These are phyloP conservation scores for Panzeria rudis DNA, from an alignment of 2,888 invertebrate species.

Conservation along the genomic window DNA sequence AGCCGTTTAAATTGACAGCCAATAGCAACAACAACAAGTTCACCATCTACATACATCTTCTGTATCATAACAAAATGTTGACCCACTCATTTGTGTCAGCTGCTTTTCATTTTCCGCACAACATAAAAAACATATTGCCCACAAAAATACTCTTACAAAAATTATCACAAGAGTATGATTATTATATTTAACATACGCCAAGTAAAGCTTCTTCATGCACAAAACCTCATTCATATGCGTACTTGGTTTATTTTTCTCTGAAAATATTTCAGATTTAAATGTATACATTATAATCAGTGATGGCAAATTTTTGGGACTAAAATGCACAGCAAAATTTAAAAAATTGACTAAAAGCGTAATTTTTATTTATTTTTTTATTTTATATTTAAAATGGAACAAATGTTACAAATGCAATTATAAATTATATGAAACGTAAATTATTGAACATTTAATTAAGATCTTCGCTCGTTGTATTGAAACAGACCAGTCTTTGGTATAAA, in stretches of 20 bases:
- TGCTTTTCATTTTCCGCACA: constrained; percentile 59
- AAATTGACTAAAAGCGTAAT: no score
- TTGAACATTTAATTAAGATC: no score
- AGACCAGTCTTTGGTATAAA: no score
- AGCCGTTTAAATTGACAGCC: constrained; percentile 20
- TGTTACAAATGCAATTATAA: no score
- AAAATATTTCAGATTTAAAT: constrained; percentile 39
- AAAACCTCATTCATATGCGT: neutral
- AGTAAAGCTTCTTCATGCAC: neutral
- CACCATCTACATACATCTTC: neutral
- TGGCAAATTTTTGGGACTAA: no score
- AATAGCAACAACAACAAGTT: constrained; percentile 1
- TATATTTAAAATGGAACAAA: no score
- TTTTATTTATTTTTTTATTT: no score
- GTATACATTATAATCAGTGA: no score
- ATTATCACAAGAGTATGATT: constrained; percentile 15
- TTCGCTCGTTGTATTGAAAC: no score
- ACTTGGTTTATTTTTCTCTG: neutral
- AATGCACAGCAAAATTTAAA: no score
- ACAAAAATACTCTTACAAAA: constrained; percentile 1
- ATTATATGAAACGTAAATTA: no score
- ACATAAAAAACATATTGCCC: constrained; percentile 54
- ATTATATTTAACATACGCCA: no score
- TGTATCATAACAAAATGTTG: constrained; percentile 48
- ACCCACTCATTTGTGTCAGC: constrained; percentile 65